A percentile compares a stretch with the other conserved stretches of the same genome.
Evolutionary conservation across 2,888 invertebrate species (phyloP).

Genomic region (Pyrocoelia pectoralis): DNA sequence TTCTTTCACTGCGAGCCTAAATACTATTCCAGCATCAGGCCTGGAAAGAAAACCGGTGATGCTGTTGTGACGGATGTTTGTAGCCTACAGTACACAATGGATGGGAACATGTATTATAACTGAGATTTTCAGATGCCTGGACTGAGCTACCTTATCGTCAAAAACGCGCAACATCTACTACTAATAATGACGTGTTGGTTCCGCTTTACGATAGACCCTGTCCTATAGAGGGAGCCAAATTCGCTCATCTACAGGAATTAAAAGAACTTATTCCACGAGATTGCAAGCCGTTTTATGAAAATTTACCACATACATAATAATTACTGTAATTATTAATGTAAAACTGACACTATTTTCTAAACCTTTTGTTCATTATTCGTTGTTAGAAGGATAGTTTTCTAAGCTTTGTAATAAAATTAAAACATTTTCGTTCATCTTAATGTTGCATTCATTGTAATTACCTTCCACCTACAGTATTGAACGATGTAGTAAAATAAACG

Average conservation of each 20-base stretch:
- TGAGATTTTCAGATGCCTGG: not conserved
- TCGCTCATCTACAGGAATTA: slow-evolving; percentile 12
- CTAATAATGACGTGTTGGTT: not conserved
- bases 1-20: not conserved
- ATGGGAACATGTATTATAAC: not conserved
- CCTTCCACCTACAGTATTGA: too few relatives aligned
- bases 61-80: not conserved
- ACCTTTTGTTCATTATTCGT: not conserved
- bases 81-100: not conserved
- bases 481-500: too few relatives aligned
- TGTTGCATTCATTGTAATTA: too few relatives aligned
- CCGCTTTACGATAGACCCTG: slow-evolving; percentile 10
- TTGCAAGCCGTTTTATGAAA: slow-evolving; percentile 7
- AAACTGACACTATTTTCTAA: too few relatives aligned
- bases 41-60: not conserved
- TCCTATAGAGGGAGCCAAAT: slow-evolving; percentile 5
- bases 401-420: too few relatives aligned
- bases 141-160: not conserved
- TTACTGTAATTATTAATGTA: not conserved
- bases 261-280: slow-evolving; percentile 6
- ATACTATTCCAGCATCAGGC: not conserved
- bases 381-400: too few relatives aligned
- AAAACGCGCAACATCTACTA: not conserved
- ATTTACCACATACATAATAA: not conserved
- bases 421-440: too few relatives aligned